These are phyloP conservation scores for Campylomormyrus tamandua DNA, from an alignment of 2,113 vertebrate species.

Conservation along the genomic window DNA sequence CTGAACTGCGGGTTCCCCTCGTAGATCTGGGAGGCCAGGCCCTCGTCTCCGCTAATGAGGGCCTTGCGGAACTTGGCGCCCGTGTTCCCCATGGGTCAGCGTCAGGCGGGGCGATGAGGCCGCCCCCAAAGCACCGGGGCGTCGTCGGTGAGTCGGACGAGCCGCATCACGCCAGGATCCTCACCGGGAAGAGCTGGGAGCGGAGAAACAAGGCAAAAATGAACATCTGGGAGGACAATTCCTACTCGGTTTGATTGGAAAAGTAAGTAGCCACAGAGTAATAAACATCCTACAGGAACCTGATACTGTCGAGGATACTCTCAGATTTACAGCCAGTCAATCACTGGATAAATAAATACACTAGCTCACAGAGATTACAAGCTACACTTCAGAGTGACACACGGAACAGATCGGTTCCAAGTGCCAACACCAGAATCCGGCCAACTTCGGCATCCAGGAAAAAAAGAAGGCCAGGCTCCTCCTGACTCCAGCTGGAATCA, in stretches of 20 bases:
- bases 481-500: neutral
- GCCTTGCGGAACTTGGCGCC: constrained; percentile 98
- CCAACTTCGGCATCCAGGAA: neutral
- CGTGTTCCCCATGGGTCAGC: constrained; percentile 81
- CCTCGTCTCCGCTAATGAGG: constrained; percentile 91
- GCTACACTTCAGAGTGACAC: neutral
- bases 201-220: neutral
- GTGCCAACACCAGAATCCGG: neutral
- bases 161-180: neutral
- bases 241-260: neutral
- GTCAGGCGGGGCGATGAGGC: neutral
- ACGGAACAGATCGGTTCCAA: neutral
- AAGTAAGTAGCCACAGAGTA: neutral
- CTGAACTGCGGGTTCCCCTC: constrained; percentile 93
- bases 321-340: neutral
- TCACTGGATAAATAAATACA: neutral
- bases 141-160: neutral
- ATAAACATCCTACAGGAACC: neutral
- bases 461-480: neutral
- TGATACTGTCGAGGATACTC: neutral
- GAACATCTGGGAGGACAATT: neutral
- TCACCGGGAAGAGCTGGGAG: neutral
- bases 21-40: constrained; percentile 88
- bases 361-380: neutral
- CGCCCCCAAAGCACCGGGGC: neutral